A percentile compares a stretch with the other conserved stretches of the same genome.
These are phyloP conservation scores for Hydractinia echinata DNA, from an alignment of 30 jellyfish, hydroid and myxozoan species.

Conservation along the genomic window DNA sequence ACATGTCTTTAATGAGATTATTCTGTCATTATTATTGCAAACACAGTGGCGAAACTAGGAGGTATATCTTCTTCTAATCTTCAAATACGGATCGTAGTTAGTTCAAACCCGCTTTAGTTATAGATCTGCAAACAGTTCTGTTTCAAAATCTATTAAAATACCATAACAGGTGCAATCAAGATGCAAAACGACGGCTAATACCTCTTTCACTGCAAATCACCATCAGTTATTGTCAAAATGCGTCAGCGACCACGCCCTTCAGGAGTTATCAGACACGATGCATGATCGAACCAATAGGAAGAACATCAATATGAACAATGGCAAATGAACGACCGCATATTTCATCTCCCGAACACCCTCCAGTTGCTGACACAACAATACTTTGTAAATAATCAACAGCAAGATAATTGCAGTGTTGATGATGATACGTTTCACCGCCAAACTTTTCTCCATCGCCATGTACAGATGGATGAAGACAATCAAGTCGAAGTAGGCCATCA, in stretches of 20 bases:
- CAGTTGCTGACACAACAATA: conserved; percentile 72
- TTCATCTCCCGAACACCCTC: conserved; percentile 55
- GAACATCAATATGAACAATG: conserved; percentile 56
- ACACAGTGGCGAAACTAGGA: no score
- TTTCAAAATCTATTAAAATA: no score
- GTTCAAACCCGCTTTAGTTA: no score
- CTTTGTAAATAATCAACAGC: conserved; percentile 64
- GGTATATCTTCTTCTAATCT: no score
- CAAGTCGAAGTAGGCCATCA: conserved; percentile 80
- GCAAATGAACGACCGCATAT: conserved; percentile 70
- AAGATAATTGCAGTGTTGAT: conserved; percentile 61
- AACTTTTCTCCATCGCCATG: conserved; percentile 50
- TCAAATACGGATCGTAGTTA: no score
- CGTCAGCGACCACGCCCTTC: background rate
- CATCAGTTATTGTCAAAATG: no score
- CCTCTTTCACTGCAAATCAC: no score
- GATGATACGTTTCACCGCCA: conserved; percentile 79
- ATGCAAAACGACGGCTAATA: no score
- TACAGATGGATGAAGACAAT: conserved; percentile 80
- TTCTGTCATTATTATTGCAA: no score
- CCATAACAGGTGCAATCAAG: no score
- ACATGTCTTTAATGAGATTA: no score
- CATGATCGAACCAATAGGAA: conserved; percentile 81
- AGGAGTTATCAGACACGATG: conserved; percentile 60
- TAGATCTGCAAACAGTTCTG: no score